Evolutionary conservation across 2,113 vertebrate genomes (phyloP).

Genomic region (Alouatta palliata): DNA sequence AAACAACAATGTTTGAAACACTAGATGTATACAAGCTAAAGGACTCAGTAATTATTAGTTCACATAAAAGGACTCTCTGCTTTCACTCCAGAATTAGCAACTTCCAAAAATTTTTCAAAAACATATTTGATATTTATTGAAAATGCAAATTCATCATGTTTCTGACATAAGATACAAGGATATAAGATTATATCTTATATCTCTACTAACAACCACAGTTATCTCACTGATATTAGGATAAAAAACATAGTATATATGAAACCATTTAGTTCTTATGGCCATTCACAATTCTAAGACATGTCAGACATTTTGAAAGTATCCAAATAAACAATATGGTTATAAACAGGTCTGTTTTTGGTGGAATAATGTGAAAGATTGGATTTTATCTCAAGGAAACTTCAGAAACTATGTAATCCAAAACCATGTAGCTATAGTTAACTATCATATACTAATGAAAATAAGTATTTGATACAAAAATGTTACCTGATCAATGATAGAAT

Average conservation of each 20-base stretch:
- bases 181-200: background rate
- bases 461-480: background rate
- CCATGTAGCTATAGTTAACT: background rate
- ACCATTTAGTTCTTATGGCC: background rate
- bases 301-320: constrained; percentile 37
- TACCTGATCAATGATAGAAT: constrained; percentile 96
- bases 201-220: constrained; percentile 35
- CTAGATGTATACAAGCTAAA: background rate
- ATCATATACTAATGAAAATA: background rate
- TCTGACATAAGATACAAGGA: background rate
- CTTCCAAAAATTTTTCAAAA: background rate
- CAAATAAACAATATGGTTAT: constrained; percentile 3
- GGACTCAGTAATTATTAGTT: background rate
- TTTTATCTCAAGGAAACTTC: constrained; percentile 29
- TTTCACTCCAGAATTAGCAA: constrained; percentile 13
- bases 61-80: constrained; percentile 2
- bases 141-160: background rate
- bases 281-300: constrained; percentile 29
- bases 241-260: background rate
- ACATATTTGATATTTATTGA: background rate
- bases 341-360: background rate
- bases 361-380: background rate
- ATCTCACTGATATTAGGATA: background rate
- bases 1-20: background rate
- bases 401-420: background rate